These are phyloP conservation scores for Hymenochirus boettgeri DNA, from an alignment of 2,113 vertebrate genomes.

Conservation along the genomic window DNA sequence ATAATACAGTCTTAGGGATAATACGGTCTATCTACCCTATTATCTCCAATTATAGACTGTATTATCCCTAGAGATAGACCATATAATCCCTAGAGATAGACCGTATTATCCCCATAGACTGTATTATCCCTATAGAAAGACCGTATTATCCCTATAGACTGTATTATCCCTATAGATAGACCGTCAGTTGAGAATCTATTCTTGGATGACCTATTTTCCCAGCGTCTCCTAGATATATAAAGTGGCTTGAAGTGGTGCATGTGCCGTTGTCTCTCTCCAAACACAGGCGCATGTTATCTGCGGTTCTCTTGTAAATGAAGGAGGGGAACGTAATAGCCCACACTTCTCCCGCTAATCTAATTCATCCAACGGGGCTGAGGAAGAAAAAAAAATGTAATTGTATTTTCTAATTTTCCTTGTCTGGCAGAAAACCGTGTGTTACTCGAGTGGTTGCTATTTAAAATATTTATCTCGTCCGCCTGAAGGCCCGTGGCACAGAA, in stretches of 20 bases:
- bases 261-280: neutral
- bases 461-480: constrained; percentile 73
- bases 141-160: too few species aligned
- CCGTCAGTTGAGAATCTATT: neutral
- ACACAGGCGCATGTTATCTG: constrained; percentile 22
- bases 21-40: too few species aligned
- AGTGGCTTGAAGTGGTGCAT: constrained; percentile 4
- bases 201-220: neutral
- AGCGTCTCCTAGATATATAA: constrained; percentile 25
- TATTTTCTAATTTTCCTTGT: constrained; percentile 79
- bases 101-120: too few species aligned
- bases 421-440: constrained; percentile 63
- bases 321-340: constrained; percentile 26
- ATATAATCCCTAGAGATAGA: too few species aligned
- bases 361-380: constrained; percentile 52
- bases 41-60: too few species aligned
- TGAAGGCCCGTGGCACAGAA: constrained; percentile 56
- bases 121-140: too few species aligned
- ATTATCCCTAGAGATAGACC: too few species aligned
- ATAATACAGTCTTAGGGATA: too few species aligned
- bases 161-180: too few species aligned
- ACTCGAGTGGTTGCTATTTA: constrained; percentile 65
- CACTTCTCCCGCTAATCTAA: constrained; percentile 54
- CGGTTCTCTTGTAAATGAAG: constrained; percentile 8
- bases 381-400: constrained; percentile 68